Percentiles rank a stretch among this genome's conserved stretches.
Conservation (phyloP, 2,797 vertebrate species). For the Clamator glandarius region DNA sequence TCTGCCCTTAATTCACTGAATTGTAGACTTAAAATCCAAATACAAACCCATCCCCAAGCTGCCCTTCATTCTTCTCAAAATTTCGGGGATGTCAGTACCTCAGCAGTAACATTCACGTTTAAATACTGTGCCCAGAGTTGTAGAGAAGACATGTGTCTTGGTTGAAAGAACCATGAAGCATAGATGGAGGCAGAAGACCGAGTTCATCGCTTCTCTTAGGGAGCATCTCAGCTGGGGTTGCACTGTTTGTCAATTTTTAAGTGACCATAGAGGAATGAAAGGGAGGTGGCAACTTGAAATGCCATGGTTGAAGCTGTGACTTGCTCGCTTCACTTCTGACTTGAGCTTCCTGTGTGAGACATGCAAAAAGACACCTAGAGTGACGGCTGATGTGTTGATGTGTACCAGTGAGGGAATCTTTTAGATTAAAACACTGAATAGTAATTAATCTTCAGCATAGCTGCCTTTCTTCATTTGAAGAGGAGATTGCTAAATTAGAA, state of each 20-base stretch:
- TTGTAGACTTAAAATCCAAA: neutral
- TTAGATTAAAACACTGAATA: neutral
- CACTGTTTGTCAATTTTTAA: neutral
- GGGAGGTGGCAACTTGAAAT: neutral
- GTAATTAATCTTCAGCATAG: neutral
- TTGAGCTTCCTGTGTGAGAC: fast-evolving
- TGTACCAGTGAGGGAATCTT: neutral
- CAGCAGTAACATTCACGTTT: neutral
- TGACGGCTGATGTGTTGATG: neutral
- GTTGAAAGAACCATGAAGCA: neutral
- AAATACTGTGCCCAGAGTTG: neutral
- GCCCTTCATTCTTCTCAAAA: neutral
- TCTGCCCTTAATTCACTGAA: neutral
- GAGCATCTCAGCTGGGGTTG: neutral
- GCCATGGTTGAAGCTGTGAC: neutral
- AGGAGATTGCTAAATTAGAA: neutral
- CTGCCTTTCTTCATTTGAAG: neutral
- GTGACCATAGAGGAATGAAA: neutral
- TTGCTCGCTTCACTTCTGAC: neutral
- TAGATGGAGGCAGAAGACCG: neutral
- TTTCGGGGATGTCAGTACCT: neutral
- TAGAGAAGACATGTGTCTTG: neutral
- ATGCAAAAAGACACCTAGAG: neutral
- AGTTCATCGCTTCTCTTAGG: neutral
- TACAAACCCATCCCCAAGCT: neutral